These are phyloP conservation scores for Luffia ferchaultella DNA, from an alignment of 2,888 invertebrate genomes.

Conservation along the genomic window DNA sequence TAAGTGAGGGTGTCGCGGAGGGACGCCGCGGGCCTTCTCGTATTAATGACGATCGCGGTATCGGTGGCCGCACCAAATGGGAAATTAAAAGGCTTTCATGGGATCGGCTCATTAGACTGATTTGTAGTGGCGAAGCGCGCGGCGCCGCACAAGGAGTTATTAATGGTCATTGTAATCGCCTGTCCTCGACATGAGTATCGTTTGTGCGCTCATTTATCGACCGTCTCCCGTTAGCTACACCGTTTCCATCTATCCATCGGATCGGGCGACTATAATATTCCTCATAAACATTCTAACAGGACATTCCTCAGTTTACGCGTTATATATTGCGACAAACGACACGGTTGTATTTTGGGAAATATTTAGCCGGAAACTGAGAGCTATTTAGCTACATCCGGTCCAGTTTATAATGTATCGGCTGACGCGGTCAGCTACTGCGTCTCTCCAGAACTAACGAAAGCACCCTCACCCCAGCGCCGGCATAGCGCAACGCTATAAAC, in stretches of 20 bases:
- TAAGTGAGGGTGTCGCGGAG: not conserved
- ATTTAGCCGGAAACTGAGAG: not conserved
- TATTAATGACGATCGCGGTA: constrained; percentile 61
- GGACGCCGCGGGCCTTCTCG: constrained; percentile 20
- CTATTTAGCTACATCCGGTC: not conserved
- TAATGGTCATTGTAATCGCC: constrained; percentile 49
- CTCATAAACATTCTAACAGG: too few relatives aligned
- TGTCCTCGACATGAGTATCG: constrained; percentile 32
- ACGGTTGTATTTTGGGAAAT: constrained; percentile 4
- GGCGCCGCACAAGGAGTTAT: constrained; percentile 53
- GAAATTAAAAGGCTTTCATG: constrained; percentile 64
- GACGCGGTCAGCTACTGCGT: too few relatives aligned
- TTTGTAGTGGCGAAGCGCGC: constrained; percentile 45
- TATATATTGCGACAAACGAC: too few relatives aligned
- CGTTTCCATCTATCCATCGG: constrained; percentile 21
- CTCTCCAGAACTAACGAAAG: too few relatives aligned
- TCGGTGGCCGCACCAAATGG: constrained; percentile 57
- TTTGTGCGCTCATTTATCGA: constrained; percentile 40
- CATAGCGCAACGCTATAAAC: constrained; percentile 42
- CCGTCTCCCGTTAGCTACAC: constrained; percentile 25
- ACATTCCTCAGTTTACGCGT: too few relatives aligned
- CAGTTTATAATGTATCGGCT: too few relatives aligned
- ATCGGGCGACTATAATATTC: constrained; percentile 9
- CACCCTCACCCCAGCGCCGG: constrained; percentile 8
- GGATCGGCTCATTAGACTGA: constrained; percentile 57